Base-by-base conservation (phyloP, 1,140 invertebrate species). In the Diprion similis region DNA sequence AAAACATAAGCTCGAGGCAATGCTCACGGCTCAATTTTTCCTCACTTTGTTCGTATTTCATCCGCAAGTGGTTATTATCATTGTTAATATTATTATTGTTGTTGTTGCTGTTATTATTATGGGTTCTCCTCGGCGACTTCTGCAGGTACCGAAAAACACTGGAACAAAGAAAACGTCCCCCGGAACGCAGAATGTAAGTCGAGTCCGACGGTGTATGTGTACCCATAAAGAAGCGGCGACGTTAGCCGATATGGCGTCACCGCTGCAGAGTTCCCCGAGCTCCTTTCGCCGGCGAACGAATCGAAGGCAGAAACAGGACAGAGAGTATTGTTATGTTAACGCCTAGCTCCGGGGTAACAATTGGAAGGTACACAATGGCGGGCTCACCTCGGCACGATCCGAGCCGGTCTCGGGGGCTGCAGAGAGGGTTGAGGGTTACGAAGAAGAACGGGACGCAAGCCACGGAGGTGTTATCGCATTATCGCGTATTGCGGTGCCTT, bases 291-390 rank as follows among this genome's bases (percentile, higher is more conserved):
- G 78, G 71, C 68, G 74, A 71, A 45, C 66, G 37, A 71, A 67
- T 59, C 51, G 51, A 59, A 59, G n/a, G 11, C 9, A 59, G 51
- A 59, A 59, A 59, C 51, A 59, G 51, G 51, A 59, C 51, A 59
- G 51, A 59, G 69, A 11, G 80, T 77, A 84, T 86, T 87, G 84
- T 86, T 86, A 87, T 87, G 86, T 86, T 85, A 87, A 87, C 82
- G 80, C 79, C 77, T 76, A 37, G 24, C 78, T 75, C 77, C 77
- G 78, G 79, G 81, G 83, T 84, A 85, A 87, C 84, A 87, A 87
- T 87, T 79, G 84, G 75, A 81, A 79, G 78, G 78, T 75, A 75
- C 75, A 86, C 85, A 86, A 86, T 86, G 78, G 82, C 75, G 79
- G 79, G 83, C 82, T 85, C 79, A 82, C 75, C 80, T 76, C 45